A percentile compares a stretch with the other conserved stretches of the same genome.
phyloP scores from a whole-genome alignment of 35 echinoderm and acorn worm species.

The Amphiura filiformis region DNA sequence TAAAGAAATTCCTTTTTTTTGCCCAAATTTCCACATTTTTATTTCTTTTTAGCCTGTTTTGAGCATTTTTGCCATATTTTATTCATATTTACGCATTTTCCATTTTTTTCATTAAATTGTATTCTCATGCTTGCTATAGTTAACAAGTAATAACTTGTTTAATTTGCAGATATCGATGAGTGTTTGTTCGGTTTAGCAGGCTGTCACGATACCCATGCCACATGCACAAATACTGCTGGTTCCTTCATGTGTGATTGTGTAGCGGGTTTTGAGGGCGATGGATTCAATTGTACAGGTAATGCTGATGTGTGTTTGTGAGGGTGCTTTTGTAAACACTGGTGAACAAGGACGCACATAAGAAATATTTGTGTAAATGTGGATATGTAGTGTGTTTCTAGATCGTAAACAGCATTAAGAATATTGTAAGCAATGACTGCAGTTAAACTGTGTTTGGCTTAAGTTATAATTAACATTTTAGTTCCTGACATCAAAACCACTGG shows the following conservation, averaged over 20 bases:
- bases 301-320: too few species aligned
- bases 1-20: too few species aligned
- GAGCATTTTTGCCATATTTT: too few species aligned
- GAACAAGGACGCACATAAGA: not conserved
- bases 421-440: not conserved
- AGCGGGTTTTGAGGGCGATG: not conserved
- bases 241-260: constrained; percentile 16
- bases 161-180: constrained; percentile 44
- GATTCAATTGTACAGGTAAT: not conserved
- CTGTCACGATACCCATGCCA: constrained; percentile 31
- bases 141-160: not conserved
- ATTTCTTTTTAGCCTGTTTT: too few species aligned
- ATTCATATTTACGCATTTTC: not conserved
- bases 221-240: constrained; percentile 39
- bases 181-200: not conserved
- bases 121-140: not conserved
- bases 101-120: too few species aligned
- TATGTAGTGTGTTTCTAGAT: not conserved
- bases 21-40: too few species aligned
- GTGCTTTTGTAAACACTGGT: not conserved
- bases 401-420: not conserved
- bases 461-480: not conserved
- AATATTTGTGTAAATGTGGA: not conserved
- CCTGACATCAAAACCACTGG: not conserved
- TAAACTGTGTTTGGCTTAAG: not conserved